Base-by-base conservation (phyloP, 2,797 vertebrate genomes). In the Glyptemys insculpta region DNA sequence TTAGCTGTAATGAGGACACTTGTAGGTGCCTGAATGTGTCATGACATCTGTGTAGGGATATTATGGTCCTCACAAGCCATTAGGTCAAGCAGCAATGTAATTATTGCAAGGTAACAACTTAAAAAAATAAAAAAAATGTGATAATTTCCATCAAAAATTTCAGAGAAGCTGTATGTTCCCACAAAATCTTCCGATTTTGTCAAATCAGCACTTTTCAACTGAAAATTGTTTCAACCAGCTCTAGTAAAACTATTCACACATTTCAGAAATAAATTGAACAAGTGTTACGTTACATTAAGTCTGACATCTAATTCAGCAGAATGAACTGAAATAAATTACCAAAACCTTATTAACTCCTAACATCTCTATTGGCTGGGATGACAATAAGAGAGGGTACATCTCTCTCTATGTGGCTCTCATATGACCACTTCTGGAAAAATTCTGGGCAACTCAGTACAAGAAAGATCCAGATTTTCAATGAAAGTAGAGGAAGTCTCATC, bases 161-260 rank as follows among this genome's bases (percentile, higher is more conserved):
- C 12, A 0, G 0, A 81, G 14, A 87, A 84, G 76, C 50, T 9
- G 8, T 10, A 31, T 10, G 25, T 27, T 81, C 37, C 25, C 23
- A 56, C n/a, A 56, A 72, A 72, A 81, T 44, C 37, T 44, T 57
- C 41, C 7, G 15, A 57, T 57, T 81, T 18, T 29, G 29, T 29
- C 37, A 81, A 81, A 72, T 76, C 3, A 34, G 4, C 49, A 23
- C 29, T 50, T 78, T 57, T 5, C 5, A 76, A 15, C 23, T 8
- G 49, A 91, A 87, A 68, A 57, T 3, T 81, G 1, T 79, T 95
- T 80, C 88, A 54, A 93, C 47, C 3, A 41, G 1, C 29, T 2
- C 10, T 50, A 0, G 1, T 82, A 65, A 49, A 79, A 1, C 34
- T 2, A 83, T 25, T 72, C 68, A 5, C 5, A 18, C 16, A 0